Evolutionary conservation across 92 coral and sea anemone species (phyloP), one percentile per base, ranked within the genome.

Genomic region (Hydrozoanthus gracilis): DNA sequence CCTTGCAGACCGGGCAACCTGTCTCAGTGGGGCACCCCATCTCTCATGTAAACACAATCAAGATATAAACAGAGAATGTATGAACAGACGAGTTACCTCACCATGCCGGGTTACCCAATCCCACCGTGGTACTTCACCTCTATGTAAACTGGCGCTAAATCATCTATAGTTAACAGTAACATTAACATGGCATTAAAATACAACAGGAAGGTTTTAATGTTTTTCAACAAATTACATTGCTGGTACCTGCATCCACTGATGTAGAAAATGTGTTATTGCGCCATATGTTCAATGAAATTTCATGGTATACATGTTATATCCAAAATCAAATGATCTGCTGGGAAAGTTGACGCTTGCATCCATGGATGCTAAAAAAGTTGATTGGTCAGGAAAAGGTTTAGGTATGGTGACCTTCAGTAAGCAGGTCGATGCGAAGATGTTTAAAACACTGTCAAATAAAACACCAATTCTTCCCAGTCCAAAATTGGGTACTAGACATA

Each of bases 391-490:
- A 61, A 91, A 88, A 68, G 15, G 18, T 56, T 51, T 78, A 61
- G 88, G 94, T 3, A 91, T 71, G 46, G 91, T 91, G 6, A 91
- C 15, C 14, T 75, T 88, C 67, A 65, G 82, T 10, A 88, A 73
- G 71, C 91, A 91, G 47, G 91, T 84, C 79, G 91, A 91, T 5
- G 89, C 87, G 84, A 73, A 84, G 2, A 54, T 27, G 39, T 27
- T 27, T 27, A 2, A 2, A 27, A 27, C 39, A 27, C 39, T 27
- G 39, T 27, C 39, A 27, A 27, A 0, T 27, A 27, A 0, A 27
- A 27, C 39, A 27, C 39, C 39, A 27, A 27, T 27, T 27, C 2
- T 27, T 27, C 39, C 39, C 39, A 27, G 39, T 27, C 39, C 39
- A 27, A 27, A 27, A 27, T 27, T 27, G 39, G 39, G 39, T 27